These are phyloP conservation scores for Drosophila paracracens DNA, from an alignment of 2,888 invertebrate genomes.

Conservation along the genomic window DNA sequence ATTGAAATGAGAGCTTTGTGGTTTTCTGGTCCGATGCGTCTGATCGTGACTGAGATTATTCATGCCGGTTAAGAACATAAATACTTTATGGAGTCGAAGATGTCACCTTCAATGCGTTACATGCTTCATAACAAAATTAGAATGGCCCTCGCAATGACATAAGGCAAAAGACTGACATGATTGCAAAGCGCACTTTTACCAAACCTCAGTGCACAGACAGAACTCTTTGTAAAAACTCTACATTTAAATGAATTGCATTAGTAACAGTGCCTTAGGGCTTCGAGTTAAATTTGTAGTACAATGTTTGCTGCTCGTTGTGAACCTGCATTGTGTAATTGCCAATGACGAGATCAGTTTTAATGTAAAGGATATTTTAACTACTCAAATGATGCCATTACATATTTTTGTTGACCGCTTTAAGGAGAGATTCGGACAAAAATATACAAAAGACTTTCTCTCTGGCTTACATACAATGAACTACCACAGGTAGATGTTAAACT, in stretches of 20 bases:
- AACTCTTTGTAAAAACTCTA: conserved; percentile 8
- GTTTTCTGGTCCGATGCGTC: neutral
- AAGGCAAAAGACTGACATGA: neutral
- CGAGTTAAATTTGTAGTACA: neutral
- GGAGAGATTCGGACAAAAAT: neutral
- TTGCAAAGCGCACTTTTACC: neutral
- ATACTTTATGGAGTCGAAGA: neutral
- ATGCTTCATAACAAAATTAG: neutral
- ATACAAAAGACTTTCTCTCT: conserved; percentile 22
- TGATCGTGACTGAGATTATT: neutral
- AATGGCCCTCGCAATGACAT: neutral
- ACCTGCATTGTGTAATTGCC: neutral
- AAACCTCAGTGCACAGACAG: conserved; percentile 13
- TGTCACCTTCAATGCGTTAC: neutral
- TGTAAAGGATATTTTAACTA: conserved; percentile 47
- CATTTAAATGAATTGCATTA: conserved; percentile 4
- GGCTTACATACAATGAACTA: conserved; percentile 40
- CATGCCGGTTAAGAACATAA: neutral
- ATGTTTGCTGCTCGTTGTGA: neutral
- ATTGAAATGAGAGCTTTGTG: neutral
- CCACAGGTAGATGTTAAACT: conserved; percentile 40
- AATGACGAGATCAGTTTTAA: conserved; percentile 29
- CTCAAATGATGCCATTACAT: conserved; percentile 43
- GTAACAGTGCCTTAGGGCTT: neutral
- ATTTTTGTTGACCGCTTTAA: conserved; percentile 29